A percentile compares a stretch with the other conserved stretches of the same genome.
These are phyloP conservation scores for Pristionchus exspectatus DNA, from an alignment of 2,888 invertebrate genomes.

Conservation along the genomic window DNA sequence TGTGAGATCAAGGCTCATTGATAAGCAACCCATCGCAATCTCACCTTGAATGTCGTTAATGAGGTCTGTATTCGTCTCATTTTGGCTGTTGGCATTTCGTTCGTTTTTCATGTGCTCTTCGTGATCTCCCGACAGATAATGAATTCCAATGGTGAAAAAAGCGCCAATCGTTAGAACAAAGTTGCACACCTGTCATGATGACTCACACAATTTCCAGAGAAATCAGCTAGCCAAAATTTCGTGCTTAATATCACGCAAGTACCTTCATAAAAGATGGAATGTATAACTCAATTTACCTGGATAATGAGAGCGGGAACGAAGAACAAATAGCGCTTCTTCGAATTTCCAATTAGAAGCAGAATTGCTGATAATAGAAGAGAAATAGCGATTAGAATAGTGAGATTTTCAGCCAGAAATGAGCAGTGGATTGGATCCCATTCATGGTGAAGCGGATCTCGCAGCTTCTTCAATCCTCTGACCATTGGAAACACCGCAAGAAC, in stretches of 20 bases:
- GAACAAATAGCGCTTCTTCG: slow-evolving; percentile 1
- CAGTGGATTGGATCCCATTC: too few species aligned
- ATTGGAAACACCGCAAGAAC: neutral
- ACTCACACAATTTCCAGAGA: neutral
- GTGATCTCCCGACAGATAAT: neutral
- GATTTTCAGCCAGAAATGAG: neutral
- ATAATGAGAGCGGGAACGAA: neutral
- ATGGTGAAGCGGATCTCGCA: neutral
- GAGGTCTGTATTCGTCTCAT: neutral
- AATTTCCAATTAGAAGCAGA: slow-evolving; percentile 11
- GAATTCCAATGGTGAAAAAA: neutral
- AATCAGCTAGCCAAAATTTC: neutral
- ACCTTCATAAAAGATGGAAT: neutral
- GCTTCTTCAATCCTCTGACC: neutral
- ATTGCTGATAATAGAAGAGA: neutral
- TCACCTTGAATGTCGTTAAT: neutral
- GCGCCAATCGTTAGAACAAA: neutral
- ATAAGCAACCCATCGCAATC: too few species aligned
- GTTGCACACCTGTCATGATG: neutral
- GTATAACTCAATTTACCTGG: neutral
- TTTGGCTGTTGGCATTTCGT: too few species aligned
- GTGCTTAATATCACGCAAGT: neutral
- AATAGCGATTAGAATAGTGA: neutral
- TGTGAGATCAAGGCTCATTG: too few species aligned
- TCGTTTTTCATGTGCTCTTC: neutral